Conservation (phyloP, 2,113 vertebrate species). For the Amphiprion ocellaris region DNA sequence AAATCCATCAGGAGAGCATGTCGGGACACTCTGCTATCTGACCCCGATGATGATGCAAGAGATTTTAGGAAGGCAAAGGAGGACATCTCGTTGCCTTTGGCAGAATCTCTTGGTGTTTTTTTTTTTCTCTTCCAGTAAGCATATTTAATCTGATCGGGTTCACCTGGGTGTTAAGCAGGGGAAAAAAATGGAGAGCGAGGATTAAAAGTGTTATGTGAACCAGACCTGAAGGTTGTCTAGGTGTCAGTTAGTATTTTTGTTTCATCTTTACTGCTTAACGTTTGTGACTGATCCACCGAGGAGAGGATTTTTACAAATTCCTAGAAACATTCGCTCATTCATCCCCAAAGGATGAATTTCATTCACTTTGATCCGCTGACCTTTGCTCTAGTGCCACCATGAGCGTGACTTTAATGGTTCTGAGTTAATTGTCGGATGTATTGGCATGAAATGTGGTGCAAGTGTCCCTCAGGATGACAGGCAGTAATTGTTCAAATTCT, state of each 20-base stretch:
- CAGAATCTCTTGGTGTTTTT: constrained; percentile 32
- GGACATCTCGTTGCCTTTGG: constrained; percentile 19
- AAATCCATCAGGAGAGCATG: constrained; percentile 7
- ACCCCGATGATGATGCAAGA: constrained; percentile 29
- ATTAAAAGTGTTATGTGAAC: constrained; percentile 2
- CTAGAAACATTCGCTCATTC: too few species aligned
- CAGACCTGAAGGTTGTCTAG: neutral
- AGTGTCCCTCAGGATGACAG: too few species aligned
- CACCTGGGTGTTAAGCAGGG: constrained; percentile 11
- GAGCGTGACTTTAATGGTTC: neutral
- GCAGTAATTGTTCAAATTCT: too few species aligned
- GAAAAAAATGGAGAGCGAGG: neutral
- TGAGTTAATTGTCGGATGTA: too few species aligned
- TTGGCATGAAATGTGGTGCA: too few species aligned
- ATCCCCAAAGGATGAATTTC: neutral
- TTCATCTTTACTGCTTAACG: neutral
- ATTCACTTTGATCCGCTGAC: neutral
- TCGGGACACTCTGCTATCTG: constrained; percentile 29
- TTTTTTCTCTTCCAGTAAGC: constrained; percentile 42
- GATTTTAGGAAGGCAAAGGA: constrained; percentile 10
- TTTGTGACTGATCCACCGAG: neutral
- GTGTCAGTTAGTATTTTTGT: neutral
- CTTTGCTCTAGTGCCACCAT: neutral
- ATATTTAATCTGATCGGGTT: constrained; percentile 57
- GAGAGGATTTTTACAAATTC: too few species aligned